These are phyloP conservation scores for Aplidium turbinatum DNA, from an alignment of 23 tunicate species.

Conservation along the genomic window DNA sequence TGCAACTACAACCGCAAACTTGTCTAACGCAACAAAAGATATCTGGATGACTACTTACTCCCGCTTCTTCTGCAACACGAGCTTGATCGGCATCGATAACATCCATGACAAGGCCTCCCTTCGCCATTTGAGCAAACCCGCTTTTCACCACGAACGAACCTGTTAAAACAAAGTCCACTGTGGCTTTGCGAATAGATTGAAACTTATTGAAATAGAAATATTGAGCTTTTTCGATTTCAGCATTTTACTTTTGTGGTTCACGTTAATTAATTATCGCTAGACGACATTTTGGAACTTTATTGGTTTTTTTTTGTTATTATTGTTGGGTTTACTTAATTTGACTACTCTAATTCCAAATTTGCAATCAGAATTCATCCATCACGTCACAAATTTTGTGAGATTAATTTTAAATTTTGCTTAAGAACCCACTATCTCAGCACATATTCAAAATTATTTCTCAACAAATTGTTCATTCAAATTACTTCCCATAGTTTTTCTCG, in stretches of 20 bases:
- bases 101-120: conserved; percentile 89
- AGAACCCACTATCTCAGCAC: conserved; percentile 11
- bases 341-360: conserved; percentile 33
- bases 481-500: background rate
- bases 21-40: too few relatives aligned
- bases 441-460: conserved; percentile 8
- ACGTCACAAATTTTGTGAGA: conserved; percentile 15
- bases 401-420: conserved; percentile 19
- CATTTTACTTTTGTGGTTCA: too few relatives aligned
- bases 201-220: too few relatives aligned
- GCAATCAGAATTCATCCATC: conserved; percentile 34
- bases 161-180: background rate
- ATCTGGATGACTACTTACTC: conserved; percentile 48
- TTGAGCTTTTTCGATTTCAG: too few relatives aligned
- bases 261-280: too few relatives aligned
- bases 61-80: conserved; percentile 66
- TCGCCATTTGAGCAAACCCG: conserved; percentile 82
- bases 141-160: conserved; percentile 69
- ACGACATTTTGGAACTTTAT: conserved; percentile 33
- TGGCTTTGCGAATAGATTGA: background rate
- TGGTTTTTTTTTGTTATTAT: conserved; percentile 16
- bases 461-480: background rate
- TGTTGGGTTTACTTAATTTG: conserved; percentile 31
- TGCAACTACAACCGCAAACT: too few relatives aligned
- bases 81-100: conserved; percentile 82